Base-by-base conservation (phyloP, 2,113 vertebrate species). In the Caranx ignobilis region DNA sequence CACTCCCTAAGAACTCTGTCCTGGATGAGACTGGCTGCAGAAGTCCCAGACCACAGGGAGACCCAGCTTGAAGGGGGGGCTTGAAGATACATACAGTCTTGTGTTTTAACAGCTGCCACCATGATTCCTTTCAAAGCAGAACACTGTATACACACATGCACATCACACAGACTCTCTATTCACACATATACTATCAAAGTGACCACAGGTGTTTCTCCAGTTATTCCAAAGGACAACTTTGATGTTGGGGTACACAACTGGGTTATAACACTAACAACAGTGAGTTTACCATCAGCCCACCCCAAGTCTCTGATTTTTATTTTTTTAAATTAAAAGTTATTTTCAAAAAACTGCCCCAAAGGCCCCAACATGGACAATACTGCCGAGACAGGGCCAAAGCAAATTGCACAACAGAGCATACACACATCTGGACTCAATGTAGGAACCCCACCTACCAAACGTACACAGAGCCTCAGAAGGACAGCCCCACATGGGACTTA, bases 41-140 rank as follows among this genome's bases (percentile, higher is more conserved):
- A 77, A 75, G 34, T 45, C 76, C 79, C 88, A 89, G 81, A 77
- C 67, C 75, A 62, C 81, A 73, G 57, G 76, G 76, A 71, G 71
- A 60, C 77, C 75, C 75, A 82, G 84, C 87, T 89, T 8, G n/a
- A 11, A 16, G 84, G 32, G 59, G 62, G 65, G 57, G 39, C 26
- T 21, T 71, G 21, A 41, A 80, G 77, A 85, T 62, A 67, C 81
- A 88, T 85, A 66, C 65, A 83, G 86, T 63, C 77, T 90, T 77
- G 65, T 91, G 88, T 89, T 94, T 92, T 86, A 89, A 92, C 88
- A 89, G 89, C 89, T 89, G 87, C 84, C 68, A 73, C 50, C 45
- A 31, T 34, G 47, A 66, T 80, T 90, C 75, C 79, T 84, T 82
- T 89, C 70, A 79, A 75, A 83, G 84, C 70, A 71, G 13, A 79